Evolutionary conservation across 2,797 vertebrate species (phyloP), one percentile per base, ranked within the genome.

Genomic region (Sternotherus odoratus): DNA sequence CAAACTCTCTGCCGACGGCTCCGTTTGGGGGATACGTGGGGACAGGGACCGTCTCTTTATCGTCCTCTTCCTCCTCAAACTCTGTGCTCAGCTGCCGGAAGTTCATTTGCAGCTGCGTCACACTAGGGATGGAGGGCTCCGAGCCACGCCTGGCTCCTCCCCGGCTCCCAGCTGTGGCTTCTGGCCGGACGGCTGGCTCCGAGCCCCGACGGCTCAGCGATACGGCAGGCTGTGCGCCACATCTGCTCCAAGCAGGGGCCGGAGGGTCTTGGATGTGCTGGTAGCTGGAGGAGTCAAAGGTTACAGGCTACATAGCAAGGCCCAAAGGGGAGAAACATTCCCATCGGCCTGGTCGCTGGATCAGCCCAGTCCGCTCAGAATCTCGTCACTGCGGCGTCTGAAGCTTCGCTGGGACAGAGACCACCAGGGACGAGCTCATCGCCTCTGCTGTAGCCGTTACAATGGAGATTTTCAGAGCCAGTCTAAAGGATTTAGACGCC

Each of bases 231-330:
- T 96, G 92, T 0, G 97, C 98, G 39, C 90, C 63, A 21, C 94
- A 86, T 57, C 82, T 92, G 60, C 90, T 95, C 54, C 93, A 89
- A 51, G 28, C 79, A 1, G 95, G 28, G 39, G 19, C 91, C 0
- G 81, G 82, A 51, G 97, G 79, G 39, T 95, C 95, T 66, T 28
- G 91, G 72, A 97, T 72, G 87, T 99, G 99, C 92, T 97, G 97
- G 94, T 98, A 99, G 94, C 99, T 99, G 78, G 17, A 88, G 36
- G 19, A 88, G 39, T n/a, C 36, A 23, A 63, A 87, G 23, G 69
- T 10, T 33, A 46, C n/a, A 39, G 4, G n/a, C 12, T 13, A 19
- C 79, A 24, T 2, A 36, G 79, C 5, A 11, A 23, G 43, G 39
- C 21, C 36, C 82, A 13, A 12, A 33, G 46, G 85, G 36, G 17